Evolutionary conservation across 2,888 invertebrate genomes (phyloP), one percentile per base, ranked within the genome.

Genomic region (Ormyrus nitidulus): DNA sequence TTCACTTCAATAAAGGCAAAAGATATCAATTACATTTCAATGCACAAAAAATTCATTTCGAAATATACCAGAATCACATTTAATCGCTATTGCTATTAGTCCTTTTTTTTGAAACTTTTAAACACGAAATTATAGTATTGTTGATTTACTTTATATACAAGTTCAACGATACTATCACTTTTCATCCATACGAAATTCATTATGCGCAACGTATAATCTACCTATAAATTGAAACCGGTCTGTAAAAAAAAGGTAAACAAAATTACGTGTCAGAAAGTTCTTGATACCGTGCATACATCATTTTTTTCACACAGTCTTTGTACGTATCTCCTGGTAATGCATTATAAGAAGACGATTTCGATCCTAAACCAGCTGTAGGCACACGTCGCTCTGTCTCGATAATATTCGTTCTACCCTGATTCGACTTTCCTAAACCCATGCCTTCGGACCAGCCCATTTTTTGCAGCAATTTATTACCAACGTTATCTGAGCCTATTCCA

Each of bases 401-500:
- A 68, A 98, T 98, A 74, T 96, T 96, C 46, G 97, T 96, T 86
- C 97, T 92, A 11, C 98, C 99, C 91, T 99, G 99, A 88, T 97
- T 97, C 74, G 94, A 93, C 89, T 96, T 96, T 0, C 99, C 99
- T 44, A 99, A 92, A 0, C 99, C 99, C 92, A 97, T 95, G 0
- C 99, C 99, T 89, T 98, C 98, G 6, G 96, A 96, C 99, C 99
- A 99, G 5, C 99, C 99, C 99, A 99, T 99, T 91, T 98, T 98
- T 91, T 99, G 98, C 83, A 99, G 91, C 90, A 99, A 92, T 88
- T 97, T 96, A 88, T 96, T 99, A 7, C 99, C 99, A 80, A 99
- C 96, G 86, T 98, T 98, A 84, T 96, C 97, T 0, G 96, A 94
- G 85, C 96, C 92, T 86, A 98, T 93, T 81, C 96, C 93, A 90